Conservation (phyloP, 2,113 vertebrate species). For the Rafetus swinhoei region DNA sequence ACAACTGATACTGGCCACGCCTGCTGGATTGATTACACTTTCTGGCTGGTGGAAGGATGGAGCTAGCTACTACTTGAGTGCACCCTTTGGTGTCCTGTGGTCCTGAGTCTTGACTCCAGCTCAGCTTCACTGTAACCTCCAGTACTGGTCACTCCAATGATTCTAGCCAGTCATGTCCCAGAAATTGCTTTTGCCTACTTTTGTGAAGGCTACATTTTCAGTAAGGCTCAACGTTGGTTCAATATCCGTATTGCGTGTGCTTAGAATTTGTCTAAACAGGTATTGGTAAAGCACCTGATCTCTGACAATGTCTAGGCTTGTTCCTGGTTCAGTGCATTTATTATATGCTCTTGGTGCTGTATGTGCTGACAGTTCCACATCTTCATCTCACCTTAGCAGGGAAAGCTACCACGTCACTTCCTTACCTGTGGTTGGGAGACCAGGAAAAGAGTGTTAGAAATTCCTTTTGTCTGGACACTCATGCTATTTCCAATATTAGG, state of each 20-base stretch:
- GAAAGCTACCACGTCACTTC: neutral
- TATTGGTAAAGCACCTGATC: neutral
- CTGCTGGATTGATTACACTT: neutral
- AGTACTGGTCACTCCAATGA: too few species aligned
- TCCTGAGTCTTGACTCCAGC: neutral
- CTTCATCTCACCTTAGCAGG: neutral
- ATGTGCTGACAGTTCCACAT: neutral
- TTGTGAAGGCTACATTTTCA: neutral
- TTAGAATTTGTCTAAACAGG: neutral
- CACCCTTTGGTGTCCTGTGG: neutral
- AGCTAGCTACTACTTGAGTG: neutral
- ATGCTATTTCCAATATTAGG: accelerated
- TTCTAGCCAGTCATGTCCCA: neutral
- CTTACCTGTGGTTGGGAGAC: neutral
- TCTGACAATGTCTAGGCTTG: neutral
- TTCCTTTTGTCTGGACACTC: accelerated
- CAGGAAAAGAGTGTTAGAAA: neutral
- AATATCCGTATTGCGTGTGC: neutral
- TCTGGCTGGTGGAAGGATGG: neutral
- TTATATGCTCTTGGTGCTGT: neutral
- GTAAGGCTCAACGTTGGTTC: neutral
- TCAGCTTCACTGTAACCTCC: neutral
- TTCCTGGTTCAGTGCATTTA: neutral
- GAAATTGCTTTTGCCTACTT: neutral
- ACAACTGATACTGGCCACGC: neutral